A percentile compares a stretch with the other conserved stretches of the same genome.
phyloP scores from a whole-genome alignment of 2,113 vertebrate species.

The Phocoena phocoena region DNA sequence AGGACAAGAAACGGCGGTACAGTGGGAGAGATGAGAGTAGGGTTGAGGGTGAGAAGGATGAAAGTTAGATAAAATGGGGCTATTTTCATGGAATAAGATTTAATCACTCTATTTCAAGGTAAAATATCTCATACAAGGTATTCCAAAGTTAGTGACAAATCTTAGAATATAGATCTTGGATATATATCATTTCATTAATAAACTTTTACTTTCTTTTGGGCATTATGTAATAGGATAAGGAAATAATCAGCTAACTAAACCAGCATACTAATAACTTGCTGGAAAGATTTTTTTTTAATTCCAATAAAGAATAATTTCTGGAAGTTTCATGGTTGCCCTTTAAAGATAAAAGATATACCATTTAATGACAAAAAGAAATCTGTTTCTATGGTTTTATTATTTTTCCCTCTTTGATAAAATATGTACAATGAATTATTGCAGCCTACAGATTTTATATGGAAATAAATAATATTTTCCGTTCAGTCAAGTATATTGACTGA shows the following conservation, averaged over 20 bases:
- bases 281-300: background rate
- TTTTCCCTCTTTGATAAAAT: constrained; percentile 47
- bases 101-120: background rate
- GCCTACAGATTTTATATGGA: background rate
- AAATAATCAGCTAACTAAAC: background rate
- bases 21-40: background rate
- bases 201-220: constrained; percentile 16
- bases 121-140: background rate
- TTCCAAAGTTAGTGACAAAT: background rate
- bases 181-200: background rate
- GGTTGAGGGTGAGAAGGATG: background rate
- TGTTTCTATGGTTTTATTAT: background rate
- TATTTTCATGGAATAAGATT: background rate
- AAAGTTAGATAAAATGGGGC: background rate
- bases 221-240: background rate
- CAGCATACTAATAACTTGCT: background rate
- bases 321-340: background rate
- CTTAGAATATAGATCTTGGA: background rate
- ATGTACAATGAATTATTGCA: background rate
- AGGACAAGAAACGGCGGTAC: background rate
- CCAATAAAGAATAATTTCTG: background rate
- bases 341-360: background rate
- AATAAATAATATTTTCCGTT: background rate
- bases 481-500: background rate
- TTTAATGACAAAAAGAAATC: background rate